phyloP scores from a whole-genome alignment of 1,140 invertebrate species.

The Drosophila subobscura region DNA sequence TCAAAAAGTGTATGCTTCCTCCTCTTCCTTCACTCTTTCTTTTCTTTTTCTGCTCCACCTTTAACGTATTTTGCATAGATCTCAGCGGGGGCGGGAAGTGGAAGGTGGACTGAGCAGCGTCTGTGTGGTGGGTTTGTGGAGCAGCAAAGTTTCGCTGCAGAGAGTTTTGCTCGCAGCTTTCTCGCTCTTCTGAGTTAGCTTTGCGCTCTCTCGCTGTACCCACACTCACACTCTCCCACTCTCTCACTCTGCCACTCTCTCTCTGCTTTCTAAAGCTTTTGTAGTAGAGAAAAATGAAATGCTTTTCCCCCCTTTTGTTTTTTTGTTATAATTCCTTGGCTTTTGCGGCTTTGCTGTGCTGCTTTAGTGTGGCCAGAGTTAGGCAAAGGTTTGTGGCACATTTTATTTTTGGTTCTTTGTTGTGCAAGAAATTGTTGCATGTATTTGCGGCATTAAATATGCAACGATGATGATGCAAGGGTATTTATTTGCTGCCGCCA shows the following conservation, averaged over 20 bases:
- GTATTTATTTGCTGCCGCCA: constrained; percentile 8
- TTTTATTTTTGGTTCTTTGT: constrained; percentile 24
- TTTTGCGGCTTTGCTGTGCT: constrained; percentile 63
- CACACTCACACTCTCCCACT: no score
- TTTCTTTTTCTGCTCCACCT: constrained; percentile 43
- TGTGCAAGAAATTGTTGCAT: constrained; percentile 21
- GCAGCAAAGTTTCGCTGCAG: constrained; percentile 15
- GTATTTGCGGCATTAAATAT: neutral
- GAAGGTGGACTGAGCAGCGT: constrained; percentile 13
- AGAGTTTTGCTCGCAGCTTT: constrained; percentile 7
- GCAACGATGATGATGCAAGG: constrained; percentile 16
- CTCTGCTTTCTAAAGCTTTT: constrained; percentile 61
- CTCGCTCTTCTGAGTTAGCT: constrained; percentile 18
- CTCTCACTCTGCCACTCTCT: constrained; percentile 12
- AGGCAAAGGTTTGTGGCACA: constrained; percentile 45
- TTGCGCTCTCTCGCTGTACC: constrained; percentile 15
- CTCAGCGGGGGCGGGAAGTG: constrained; percentile 16
- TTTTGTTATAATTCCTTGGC: constrained; percentile 39
- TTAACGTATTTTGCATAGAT: constrained; percentile 63
- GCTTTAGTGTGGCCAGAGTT: constrained; percentile 65
- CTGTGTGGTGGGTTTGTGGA: neutral
- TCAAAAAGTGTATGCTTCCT: constrained; percentile 44
- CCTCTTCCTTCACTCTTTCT: constrained; percentile 21
- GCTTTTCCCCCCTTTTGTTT: constrained; percentile 17
- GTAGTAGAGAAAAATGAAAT: constrained; percentile 74